Percentiles rank a stretch among this genome's conserved stretches.
phyloP scores from a whole-genome alignment of 2,888 invertebrate genomes.

The Tachina lurida region DNA sequence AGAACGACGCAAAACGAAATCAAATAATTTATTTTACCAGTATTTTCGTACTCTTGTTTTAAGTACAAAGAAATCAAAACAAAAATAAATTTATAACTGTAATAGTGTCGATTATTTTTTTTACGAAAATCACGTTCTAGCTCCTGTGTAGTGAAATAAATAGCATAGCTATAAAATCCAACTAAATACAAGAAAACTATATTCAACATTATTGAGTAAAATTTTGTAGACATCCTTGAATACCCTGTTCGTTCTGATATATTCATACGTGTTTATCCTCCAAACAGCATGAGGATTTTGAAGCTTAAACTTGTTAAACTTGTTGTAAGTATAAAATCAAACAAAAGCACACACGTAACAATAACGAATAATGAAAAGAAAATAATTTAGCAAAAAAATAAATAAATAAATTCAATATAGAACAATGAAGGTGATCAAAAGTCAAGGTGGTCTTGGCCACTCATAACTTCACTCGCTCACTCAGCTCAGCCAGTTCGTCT shows the following conservation, averaged over 20 bases:
- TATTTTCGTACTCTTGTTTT: too few relatives aligned
- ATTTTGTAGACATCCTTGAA: background rate
- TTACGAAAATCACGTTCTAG: too few relatives aligned
- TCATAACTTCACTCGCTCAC: conserved; percentile 18
- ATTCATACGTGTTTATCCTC: conserved; percentile 40
- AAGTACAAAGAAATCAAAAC: too few relatives aligned
- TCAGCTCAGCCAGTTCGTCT: background rate
- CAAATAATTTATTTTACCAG: too few relatives aligned
- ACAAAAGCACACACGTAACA: conserved; percentile 73
- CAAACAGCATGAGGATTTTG: conserved; percentile 75
- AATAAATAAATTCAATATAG: conserved; percentile 36
- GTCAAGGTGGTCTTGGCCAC: conserved; percentile 58
- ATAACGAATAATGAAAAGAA: conserved; percentile 17
- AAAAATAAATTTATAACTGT: too few relatives aligned
- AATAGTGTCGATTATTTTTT: too few relatives aligned
- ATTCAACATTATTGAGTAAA: conserved; percentile 37
- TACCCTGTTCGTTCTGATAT: background rate
- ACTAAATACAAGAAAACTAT: conserved; percentile 3
- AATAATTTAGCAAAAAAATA: conserved; percentile 10
- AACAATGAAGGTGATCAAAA: conserved; percentile 57
- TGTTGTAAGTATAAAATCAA: conserved; percentile 79
- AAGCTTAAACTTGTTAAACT: conserved; percentile 80
- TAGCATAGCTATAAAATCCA: too few relatives aligned
- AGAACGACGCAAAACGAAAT: too few relatives aligned
- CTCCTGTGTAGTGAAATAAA: too few relatives aligned